Evolutionary conservation across 2,797 vertebrate species (phyloP).

Genomic region (Poecilia picta): DNA sequence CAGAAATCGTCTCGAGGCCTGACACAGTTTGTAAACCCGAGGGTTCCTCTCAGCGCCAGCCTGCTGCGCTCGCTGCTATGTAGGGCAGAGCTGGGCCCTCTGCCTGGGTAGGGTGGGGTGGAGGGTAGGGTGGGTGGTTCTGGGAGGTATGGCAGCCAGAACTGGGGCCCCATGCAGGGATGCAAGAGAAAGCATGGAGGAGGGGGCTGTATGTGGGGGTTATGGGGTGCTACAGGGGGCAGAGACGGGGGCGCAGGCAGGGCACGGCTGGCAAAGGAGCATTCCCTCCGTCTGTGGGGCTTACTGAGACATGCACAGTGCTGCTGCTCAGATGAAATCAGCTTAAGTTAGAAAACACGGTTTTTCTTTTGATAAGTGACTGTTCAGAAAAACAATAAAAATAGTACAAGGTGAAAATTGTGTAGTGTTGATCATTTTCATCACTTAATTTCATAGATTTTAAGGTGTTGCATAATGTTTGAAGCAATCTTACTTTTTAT

Average conservation of each 20-base stretch:
- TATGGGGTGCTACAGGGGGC: constrained; percentile 59
- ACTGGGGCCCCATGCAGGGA: constrained; percentile 69
- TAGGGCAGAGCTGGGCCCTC: constrained; percentile 79
- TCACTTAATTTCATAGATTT: too few relatives aligned
- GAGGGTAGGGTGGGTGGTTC: not conserved
- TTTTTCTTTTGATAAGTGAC: not conserved
- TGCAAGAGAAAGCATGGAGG: constrained; percentile 50
- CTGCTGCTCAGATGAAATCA: not conserved
- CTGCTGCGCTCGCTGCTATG: constrained; percentile 76
- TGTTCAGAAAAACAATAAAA: not conserved
- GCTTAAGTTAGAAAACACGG: not conserved
- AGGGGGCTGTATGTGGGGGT: constrained; percentile 41
- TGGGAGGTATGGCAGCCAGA: constrained; percentile 63
- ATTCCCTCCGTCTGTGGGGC: constrained; percentile 56
- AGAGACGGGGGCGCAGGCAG: constrained; percentile 50
- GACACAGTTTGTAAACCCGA: constrained; percentile 82
- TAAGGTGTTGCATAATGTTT: too few relatives aligned
- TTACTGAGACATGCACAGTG: constrained; percentile 21
- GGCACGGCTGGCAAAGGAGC: constrained; percentile 71
- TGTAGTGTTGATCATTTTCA: too few relatives aligned
- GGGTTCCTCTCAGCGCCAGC: constrained; percentile 74
- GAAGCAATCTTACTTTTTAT: too few relatives aligned
- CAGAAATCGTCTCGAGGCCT: constrained; percentile 77
- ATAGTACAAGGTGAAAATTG: not conserved
- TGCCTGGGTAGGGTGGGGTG: constrained; percentile 50